A percentile compares a stretch with the other conserved stretches of the same genome.
Evolutionary conservation across 2,797 vertebrate genomes (phyloP).

Genomic region (Macropus fuliginosus): DNA sequence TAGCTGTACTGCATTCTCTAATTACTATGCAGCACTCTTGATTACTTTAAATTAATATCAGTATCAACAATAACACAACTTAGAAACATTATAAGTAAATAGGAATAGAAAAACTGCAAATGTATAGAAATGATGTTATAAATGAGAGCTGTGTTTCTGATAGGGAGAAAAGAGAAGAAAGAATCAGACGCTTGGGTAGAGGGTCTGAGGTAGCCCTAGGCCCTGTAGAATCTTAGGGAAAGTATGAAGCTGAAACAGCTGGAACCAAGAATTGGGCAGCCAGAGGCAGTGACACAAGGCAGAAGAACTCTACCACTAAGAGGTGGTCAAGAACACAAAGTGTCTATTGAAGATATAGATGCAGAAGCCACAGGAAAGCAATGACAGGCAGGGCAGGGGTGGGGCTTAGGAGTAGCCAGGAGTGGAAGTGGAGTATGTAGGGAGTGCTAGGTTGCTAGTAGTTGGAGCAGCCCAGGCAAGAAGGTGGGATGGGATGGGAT

Average conservation of each 20-base stretch:
- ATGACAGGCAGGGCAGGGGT: background rate
- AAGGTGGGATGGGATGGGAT: background rate
- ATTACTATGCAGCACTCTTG: background rate
- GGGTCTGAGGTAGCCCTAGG: background rate
- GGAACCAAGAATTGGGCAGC: background rate
- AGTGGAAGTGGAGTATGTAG: background rate
- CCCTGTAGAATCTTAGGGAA: background rate
- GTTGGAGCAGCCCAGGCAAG: background rate
- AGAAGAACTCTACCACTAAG: background rate
- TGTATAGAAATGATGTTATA: background rate
- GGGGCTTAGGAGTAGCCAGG: background rate
- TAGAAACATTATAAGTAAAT: background rate
- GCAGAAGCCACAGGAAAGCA: background rate
- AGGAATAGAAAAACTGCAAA: background rate
- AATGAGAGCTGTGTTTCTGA: background rate
- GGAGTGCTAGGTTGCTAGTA: background rate
- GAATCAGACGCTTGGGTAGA: background rate
- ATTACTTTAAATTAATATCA: background rate
- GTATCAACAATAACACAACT: no score
- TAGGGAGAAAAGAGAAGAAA: background rate
- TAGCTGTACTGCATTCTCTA: background rate
- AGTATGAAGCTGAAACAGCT: background rate
- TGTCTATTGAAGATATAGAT: background rate
- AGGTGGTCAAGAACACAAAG: background rate
- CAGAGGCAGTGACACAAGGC: background rate